Percentiles rank a stretch among this genome's conserved stretches.
Evolutionary conservation across 2,797 vertebrate species (phyloP).

Genomic region (Catamblyrhynchus diadema): DNA sequence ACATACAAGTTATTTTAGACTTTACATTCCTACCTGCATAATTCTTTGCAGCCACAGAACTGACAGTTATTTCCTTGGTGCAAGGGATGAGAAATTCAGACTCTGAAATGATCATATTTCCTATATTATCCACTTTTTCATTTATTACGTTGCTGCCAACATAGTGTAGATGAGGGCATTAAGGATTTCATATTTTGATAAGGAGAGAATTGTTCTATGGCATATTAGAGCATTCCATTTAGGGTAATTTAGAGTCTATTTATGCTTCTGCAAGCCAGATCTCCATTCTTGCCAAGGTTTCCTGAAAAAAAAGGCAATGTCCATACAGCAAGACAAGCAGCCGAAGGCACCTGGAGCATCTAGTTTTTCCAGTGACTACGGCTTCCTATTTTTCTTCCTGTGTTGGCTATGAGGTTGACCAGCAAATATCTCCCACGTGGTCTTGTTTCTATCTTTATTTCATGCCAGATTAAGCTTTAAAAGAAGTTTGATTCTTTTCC

Average conservation of each 20-base stretch:
- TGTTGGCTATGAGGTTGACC: background rate
- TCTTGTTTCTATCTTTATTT: constrained; percentile 22
- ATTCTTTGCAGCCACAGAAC: background rate
- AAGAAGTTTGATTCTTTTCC: background rate
- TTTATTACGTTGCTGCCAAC: background rate
- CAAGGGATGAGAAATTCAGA: background rate
- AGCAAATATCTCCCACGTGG: background rate
- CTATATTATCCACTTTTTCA: background rate
- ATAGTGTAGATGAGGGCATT: background rate
- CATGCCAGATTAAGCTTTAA: background rate
- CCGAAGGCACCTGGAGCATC: background rate
- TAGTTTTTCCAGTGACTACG: background rate
- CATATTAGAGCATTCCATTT: background rate
- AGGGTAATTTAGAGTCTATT: background rate
- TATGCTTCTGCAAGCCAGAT: background rate
- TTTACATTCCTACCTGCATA: background rate
- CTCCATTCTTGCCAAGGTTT: background rate
- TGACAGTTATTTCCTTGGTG: background rate
- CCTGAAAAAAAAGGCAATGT: background rate
- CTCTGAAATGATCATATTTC: background rate
- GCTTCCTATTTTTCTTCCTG: background rate
- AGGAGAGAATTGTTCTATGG: background rate
- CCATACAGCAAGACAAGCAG: background rate
- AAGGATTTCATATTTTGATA: background rate
- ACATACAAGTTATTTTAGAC: background rate